Evolutionary conservation across 2,113 vertebrate species (phyloP).

Genomic region (Ctenodactylus gundi): DNA sequence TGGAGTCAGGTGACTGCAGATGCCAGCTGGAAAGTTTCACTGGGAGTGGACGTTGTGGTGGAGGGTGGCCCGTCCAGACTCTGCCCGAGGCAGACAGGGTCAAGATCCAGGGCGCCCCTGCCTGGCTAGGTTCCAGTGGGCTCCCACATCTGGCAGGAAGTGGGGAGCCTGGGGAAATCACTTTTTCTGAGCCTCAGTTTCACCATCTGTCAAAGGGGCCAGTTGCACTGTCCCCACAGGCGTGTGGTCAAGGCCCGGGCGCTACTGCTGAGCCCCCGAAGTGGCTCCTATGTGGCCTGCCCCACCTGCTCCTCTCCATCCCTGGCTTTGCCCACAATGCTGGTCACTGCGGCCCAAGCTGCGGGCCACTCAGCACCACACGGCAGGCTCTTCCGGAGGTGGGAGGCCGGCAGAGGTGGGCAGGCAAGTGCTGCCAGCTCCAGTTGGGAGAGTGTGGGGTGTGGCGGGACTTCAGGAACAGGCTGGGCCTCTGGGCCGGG

Average conservation of each 20-base stretch:
- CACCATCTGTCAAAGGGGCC: neutral
- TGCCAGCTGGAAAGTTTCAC: too few species aligned
- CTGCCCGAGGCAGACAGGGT: neutral
- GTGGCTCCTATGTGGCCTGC: neutral
- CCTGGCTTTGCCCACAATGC: neutral
- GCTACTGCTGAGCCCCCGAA: neutral
- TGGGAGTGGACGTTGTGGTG: neutral
- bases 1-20: neutral
- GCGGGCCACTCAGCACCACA: too few species aligned
- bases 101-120: neutral
- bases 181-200: neutral
- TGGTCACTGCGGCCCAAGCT: neutral
- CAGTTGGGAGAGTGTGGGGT: neutral
- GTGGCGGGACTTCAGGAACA: neutral
- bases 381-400: too few species aligned
- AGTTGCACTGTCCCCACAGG: neutral
- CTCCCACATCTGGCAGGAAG: neutral
- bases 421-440: neutral
- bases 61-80: neutral
- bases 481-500: too few species aligned
- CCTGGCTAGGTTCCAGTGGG: neutral
- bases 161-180: neutral
- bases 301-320: neutral
- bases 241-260: neutral
- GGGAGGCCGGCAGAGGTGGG: too few species aligned